These are phyloP conservation scores for Pangasius mekongensis DNA, from an alignment of 2,797 vertebrate genomes.

Conservation along the genomic window DNA sequence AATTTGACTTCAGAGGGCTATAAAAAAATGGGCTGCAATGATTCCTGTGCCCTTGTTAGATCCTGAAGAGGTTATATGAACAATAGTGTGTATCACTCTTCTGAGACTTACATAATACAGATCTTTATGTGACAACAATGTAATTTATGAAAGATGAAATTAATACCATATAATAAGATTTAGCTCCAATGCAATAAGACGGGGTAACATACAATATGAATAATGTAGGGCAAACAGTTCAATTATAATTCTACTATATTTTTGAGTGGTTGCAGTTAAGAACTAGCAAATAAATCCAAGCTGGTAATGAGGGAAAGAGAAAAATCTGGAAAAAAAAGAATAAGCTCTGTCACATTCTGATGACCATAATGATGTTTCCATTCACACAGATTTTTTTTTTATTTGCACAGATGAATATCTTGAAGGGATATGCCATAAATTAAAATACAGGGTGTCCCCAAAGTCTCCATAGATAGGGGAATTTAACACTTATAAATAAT, in stretches of 20 bases:
- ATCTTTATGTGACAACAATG: slow-evolving; percentile 18
- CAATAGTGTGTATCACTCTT: slow-evolving; percentile 8
- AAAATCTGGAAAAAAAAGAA: background rate
- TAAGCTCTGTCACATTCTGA: background rate
- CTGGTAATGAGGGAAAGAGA: background rate
- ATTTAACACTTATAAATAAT: no score
- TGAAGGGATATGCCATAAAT: background rate
- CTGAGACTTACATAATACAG: slow-evolving; percentile 1
- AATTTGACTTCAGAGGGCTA: slow-evolving; percentile 21
- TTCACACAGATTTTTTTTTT: background rate
- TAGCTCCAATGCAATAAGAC: background rate
- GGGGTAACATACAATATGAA: background rate
- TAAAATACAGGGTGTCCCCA: background rate
- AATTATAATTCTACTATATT: slow-evolving; percentile 1
- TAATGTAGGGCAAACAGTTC: background rate
- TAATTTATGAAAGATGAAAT: slow-evolving; percentile 10
- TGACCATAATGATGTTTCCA: background rate
- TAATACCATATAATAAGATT: background rate
- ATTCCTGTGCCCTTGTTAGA: slow-evolving; percentile 26
- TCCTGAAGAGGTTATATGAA: slow-evolving; percentile 14
- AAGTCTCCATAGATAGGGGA: no score
- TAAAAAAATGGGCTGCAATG: slow-evolving; percentile 37
- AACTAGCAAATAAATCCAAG: background rate
- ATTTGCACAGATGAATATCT: background rate
- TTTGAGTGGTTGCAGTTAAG: background rate